A percentile compares a stretch with the other conserved stretches of the same genome.
Conservation (phyloP, 2,888 invertebrate species). For the Mesorhabditis spiculigera region DNA sequence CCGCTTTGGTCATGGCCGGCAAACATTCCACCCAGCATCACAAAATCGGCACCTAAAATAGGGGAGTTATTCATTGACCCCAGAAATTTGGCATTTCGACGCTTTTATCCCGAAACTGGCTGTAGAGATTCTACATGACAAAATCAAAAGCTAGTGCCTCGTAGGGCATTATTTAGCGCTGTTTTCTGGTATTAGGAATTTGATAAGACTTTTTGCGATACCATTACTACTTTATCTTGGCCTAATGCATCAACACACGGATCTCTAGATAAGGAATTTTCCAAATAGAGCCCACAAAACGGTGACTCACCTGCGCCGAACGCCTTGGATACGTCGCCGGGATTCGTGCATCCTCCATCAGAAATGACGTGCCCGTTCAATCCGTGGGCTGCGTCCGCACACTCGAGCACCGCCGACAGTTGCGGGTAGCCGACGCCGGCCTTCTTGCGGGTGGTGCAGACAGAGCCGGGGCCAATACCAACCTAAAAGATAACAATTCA, state of each 20-base stretch:
- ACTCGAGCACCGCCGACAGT: slow-evolving; percentile 85
- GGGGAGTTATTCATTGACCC: neutral
- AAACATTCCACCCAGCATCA: slow-evolving; percentile 82
- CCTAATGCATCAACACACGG: too few species aligned
- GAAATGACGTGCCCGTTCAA: slow-evolving; percentile 88
- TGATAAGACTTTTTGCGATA: too few species aligned
- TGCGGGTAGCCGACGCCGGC: slow-evolving; percentile 77
- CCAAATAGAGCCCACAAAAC: too few species aligned
- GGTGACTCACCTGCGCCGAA: slow-evolving; percentile 75
- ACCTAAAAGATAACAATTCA: slow-evolving; percentile 54
- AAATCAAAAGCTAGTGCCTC: too few species aligned
- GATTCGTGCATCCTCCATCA: slow-evolving; percentile 89
- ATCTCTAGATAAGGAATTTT: too few species aligned
- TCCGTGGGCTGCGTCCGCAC: slow-evolving; percentile 90
- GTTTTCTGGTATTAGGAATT: too few species aligned
- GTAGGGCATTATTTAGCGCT: too few species aligned
- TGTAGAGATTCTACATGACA: too few species aligned
- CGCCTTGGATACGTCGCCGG: slow-evolving; percentile 83
- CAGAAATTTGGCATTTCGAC: too few species aligned
- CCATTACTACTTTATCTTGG: too few species aligned
- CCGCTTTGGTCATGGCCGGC: slow-evolving; percentile 88
- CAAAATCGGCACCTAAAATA: slow-evolving; percentile 75
- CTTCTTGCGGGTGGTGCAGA: slow-evolving; percentile 86
- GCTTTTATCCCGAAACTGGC: too few species aligned
- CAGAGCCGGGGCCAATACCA: slow-evolving; percentile 82